Evolutionary conservation across 1,140 invertebrate genomes (phyloP).

Genomic region (Luehdorfia chinensis): DNA sequence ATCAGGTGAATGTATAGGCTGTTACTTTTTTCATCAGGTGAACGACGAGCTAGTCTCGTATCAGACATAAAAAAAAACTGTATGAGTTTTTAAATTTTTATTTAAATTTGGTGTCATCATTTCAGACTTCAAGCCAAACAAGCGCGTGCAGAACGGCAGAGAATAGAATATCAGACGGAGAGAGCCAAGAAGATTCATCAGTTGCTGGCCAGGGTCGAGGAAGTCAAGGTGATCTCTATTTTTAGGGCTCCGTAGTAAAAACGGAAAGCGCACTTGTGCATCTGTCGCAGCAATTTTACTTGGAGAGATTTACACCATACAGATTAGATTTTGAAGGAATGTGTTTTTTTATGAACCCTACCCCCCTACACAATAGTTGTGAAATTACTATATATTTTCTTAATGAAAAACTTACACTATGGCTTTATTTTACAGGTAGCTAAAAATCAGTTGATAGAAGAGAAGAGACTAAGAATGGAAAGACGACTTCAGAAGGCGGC

Average conservation of each 20-base stretch:
- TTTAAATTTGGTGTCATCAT: too few relatives aligned
- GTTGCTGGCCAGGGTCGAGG: constrained; percentile 92
- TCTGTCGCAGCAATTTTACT: neutral
- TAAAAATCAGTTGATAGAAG: constrained; percentile 90
- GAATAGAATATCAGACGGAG: constrained; percentile 89
- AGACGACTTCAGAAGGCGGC: constrained; percentile 92
- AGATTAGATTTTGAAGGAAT: too few relatives aligned
- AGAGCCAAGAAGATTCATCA: constrained; percentile 91
- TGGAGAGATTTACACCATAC: neutral
- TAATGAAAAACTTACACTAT: too few relatives aligned
- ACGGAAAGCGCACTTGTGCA: neutral
- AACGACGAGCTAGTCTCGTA: too few relatives aligned
- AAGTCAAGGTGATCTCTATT: constrained; percentile 84
- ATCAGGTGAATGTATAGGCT: too few relatives aligned
- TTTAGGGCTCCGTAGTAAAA: neutral
- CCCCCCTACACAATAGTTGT: too few relatives aligned
- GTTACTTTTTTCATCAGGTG: too few relatives aligned
- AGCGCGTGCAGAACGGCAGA: constrained; percentile 87
- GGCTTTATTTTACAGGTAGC: constrained; percentile 78
- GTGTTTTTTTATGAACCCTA: too few relatives aligned
- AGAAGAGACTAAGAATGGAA: constrained; percentile 90
- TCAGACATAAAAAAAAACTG: too few relatives aligned
- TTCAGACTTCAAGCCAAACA: constrained; percentile 91
- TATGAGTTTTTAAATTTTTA: too few relatives aligned
- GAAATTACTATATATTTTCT: too few relatives aligned